phyloP scores from a whole-genome alignment of 1,140 invertebrate genomes.

The Bactericera cockerelli region DNA sequence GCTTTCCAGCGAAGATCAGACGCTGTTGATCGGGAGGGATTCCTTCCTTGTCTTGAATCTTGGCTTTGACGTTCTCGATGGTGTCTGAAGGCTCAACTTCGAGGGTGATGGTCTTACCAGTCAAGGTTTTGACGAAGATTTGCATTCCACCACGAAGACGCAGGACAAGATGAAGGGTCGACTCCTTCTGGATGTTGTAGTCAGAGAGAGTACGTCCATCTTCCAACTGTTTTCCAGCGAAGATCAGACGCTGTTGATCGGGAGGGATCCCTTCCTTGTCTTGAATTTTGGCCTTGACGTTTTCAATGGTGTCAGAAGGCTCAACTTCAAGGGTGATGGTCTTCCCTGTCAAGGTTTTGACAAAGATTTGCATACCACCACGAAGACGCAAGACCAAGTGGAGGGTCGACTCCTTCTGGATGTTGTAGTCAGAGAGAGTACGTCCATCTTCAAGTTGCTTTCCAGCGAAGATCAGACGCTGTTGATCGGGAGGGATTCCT shows the following conservation, averaged over 20 bases:
- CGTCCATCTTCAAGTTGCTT: slow-evolving; percentile 70
- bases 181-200: slow-evolving; percentile 54
- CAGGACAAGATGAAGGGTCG: slow-evolving; percentile 44
- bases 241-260: slow-evolving; percentile 22
- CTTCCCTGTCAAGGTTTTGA: slow-evolving; percentile 72
- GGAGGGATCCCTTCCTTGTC: slow-evolving; percentile 42
- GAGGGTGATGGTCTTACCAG: slow-evolving; percentile 30
- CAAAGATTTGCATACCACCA: slow-evolving; percentile 68
- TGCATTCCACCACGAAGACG: slow-evolving; percentile 61
- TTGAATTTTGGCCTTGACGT: slow-evolving; percentile 63
- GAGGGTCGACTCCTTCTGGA: slow-evolving; percentile 48
- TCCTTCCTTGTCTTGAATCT: slow-evolving; percentile 57
- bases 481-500: slow-evolving; percentile 56
- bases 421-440: slow-evolving; percentile 57
- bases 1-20: slow-evolving; percentile 48
- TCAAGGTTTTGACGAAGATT: slow-evolving; percentile 34
- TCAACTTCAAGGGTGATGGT: slow-evolving; percentile 73
- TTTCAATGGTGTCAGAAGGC: slow-evolving; percentile 56
- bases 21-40: slow-evolving; percentile 31
- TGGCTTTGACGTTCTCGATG: slow-evolving; percentile 65
- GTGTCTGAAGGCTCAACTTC: slow-evolving; percentile 60
- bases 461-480: slow-evolving; percentile 56
- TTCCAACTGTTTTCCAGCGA: slow-evolving; percentile 19
- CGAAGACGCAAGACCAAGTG: slow-evolving; percentile 48
- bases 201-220: slow-evolving; percentile 42